Evolutionary conservation across 1,140 invertebrate genomes (phyloP), one percentile per base, ranked within the genome.

Genomic region (Campodea augens): DNA sequence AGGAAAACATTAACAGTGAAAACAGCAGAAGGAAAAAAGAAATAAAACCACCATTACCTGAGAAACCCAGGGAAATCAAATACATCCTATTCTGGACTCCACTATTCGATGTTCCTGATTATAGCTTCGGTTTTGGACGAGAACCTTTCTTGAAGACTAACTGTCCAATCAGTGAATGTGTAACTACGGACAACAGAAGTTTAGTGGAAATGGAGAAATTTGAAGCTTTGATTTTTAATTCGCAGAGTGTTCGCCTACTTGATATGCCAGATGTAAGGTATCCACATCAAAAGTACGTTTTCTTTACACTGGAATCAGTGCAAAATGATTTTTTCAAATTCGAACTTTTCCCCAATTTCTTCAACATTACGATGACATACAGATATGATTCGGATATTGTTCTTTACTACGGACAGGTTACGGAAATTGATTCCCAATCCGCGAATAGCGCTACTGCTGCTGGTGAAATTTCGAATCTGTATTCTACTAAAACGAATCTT

Each of bases 321-420:
- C 27, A 29, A 5, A 37, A 44, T 22, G 44, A 37, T 5, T 19
- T 25, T 18, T n/a, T 22, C 22, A 40, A 46, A 4, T 24, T 49
- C 5, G 36, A 24, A 4, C 41, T 20, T 13, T 48, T 56, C 19
- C 24, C 46, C 2, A 46, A 46, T 4, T 38, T 57, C 13, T 65
- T 67, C 55, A 67, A 69, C 49, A 65, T 63, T 64, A 66, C 64
- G 0, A 62, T 65, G 58, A 64, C 63, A 0, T 65, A 66, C 44
- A 48, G 63, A 12, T 36, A 22, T 10, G 59, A 64, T 43, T 65
- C 62, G 0, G 61, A 62, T 32, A 45, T 62, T 37, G 21, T 52
- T 15, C 36, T 44, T 10, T 53, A 43, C 5, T 60, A 58, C 44
- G 57, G 57, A 3, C 10, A 22, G 15, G 10, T 53, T n/a, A n/a